Evolutionary conservation across 1,140 invertebrate species (phyloP), one percentile per base, ranked within the genome.

Genomic region (Drosophila ogumai): DNA sequence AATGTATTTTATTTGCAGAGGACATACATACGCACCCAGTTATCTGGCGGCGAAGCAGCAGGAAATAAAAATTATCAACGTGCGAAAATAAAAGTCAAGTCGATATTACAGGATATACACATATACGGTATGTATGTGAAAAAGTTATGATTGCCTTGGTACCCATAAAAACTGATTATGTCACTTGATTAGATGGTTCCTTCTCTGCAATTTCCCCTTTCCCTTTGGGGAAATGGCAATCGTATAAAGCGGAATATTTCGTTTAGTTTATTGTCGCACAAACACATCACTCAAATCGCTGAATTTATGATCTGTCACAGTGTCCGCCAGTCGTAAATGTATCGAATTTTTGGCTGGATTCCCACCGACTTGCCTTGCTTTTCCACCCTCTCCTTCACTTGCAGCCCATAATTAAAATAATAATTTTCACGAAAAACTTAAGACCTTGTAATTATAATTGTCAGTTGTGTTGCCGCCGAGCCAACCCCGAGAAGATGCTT

Each of bases 391-490:
- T 50, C 44, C 17, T 7, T 46, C 7, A 36, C 43, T 13, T 25
- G 38, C 46, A 36, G 58, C 60, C 64, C 82, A 75, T 86, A 88
- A 88, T 88, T 88, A 88, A 88, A 87, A 87, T 88, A 90, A 88
- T 88, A 88, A 88, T 88, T 85, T 88, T 88, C 75, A 88, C 65
- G 84, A 84, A 88, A 88, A 88, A 85, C 85, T 85, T 90, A 88
- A 88, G 85, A 90, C 85, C 69, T 79, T 90, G 85, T 88, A 88
- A 88, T 88, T 88, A 90, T 88, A 88, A 90, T 90, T 88, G 85
- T 90, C 85, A 90, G 85, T 90, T 86, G 76, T 66, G 67, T 68
- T n/a, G 13, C 50, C 85, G 47, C 28, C n/a, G 25, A 28, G 52
- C 34, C 85, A 81, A 85, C 81, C 85, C 85, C 63, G 19, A 71